Evolutionary conservation across 2,113 vertebrate genomes (phyloP), one percentile per base, ranked within the genome.

Genomic region (Pseudorhombus dupliciocellatus): DNA sequence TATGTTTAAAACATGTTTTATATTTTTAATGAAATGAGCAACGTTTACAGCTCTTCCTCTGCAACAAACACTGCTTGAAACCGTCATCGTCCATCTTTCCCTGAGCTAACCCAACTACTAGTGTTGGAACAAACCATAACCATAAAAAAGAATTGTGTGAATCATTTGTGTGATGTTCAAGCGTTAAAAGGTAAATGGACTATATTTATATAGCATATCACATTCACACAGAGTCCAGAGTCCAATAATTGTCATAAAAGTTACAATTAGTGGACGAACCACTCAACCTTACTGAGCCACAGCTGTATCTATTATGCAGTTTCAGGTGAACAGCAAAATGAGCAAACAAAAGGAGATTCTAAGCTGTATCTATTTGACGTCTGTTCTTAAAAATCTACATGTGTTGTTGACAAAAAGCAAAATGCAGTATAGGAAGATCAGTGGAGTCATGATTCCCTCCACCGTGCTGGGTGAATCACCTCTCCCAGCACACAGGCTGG

Each of bases 391-490:
- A 48, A n/a, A 1, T 18, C 1, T 48, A 48, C 46, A 48, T 18
- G 7, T 48, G 1, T 28, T 44, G 54, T 25, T 66, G 8, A 67
- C 22, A 70, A 59, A 20, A 44, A 44, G 3, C 20, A 55, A 20
- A 4, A 31, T 25, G 54, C 12, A 66, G 54, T 14, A 46, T 46
- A 7, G 18, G 12, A 52, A 20, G 28, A 72, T 62, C 24, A 51
- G 31, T 55, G 16, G 70, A 58, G 62, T 83, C 57, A 57, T 44
- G 55, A 61, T 40, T 74, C 37, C 50, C 54, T 42, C 63, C 44
- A 15, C 26, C 59, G 48, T 64, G 66, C 52, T 64, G 70, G 66
- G 57, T 62, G 52, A 71, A 80, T 74, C 42, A 16, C 55, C n/a
- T 77, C 42, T 63, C 31, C 52, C 53, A 46, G 54, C 53, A 22